Percentiles rank a stretch among this genome's conserved stretches.
These are phyloP conservation scores for Smutsia gigantea DNA, from an alignment of 2,797 vertebrate species.

Conservation along the genomic window DNA sequence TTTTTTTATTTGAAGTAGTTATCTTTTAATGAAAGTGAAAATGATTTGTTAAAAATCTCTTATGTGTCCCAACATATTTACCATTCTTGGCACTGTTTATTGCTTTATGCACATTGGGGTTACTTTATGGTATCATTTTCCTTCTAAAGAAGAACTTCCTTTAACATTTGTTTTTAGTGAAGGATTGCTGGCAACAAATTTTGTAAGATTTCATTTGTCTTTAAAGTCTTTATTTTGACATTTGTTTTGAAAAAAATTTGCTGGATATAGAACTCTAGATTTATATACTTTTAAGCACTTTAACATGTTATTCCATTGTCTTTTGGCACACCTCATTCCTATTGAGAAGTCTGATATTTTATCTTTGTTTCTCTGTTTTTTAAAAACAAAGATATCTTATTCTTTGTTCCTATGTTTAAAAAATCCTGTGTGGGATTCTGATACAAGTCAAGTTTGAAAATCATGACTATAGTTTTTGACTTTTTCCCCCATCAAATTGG, in stretches of 20 bases:
- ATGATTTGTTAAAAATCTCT: not conserved
- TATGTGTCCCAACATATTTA: not conserved
- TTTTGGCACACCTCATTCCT: not conserved
- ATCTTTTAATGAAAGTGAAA: not conserved
- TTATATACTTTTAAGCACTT: not conserved
- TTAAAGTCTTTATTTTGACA: not conserved
- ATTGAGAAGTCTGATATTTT: not conserved
- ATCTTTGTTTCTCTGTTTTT: not conserved
- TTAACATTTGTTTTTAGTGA: not conserved
- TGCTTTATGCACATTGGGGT: not conserved
- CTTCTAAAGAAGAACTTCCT: not conserved
- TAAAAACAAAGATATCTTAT: not conserved
- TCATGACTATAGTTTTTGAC: no score
- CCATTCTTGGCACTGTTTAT: not conserved
- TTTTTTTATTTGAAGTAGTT: not conserved
- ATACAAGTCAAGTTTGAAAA: no score
- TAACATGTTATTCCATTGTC: not conserved
- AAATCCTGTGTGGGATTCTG: no score
- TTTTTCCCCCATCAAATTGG: no score
- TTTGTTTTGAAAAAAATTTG: not conserved
- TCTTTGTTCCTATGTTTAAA: no score
- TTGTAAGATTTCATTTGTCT: not conserved
- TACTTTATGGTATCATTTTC: not conserved
- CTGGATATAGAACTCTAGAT: not conserved
- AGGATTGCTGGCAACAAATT: not conserved